Base-by-base conservation (phyloP, 53 echinoderm and acorn worm genomes). In the Luidia sarsii region DNA sequence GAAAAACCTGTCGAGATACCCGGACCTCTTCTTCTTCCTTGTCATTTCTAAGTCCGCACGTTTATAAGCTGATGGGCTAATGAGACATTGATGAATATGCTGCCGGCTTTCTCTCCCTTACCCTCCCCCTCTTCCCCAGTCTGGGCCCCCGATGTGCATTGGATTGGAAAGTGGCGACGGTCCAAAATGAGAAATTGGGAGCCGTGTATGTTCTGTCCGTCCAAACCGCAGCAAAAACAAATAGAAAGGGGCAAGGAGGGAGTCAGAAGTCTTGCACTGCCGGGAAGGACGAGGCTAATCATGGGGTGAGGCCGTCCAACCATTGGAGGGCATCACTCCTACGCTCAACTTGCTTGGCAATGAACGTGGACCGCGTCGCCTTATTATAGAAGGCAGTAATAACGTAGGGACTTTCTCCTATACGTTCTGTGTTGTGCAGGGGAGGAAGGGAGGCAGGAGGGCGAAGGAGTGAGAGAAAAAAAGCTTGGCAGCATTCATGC, bases 401-500 rank as follows among this genome's bases (percentile, higher is more conserved):
- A 45, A 41, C 4, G 4, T n/a, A 0, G 32, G 29, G 55, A 21
- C 33, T 34, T 61, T 31, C 33, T 33, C 11, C 18, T 43, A 4
- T 48, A 31, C 27, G 1, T 39, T 21, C 21, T 48, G 7, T 54
- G 52, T 24, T 45, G 6, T 11, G 74, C 16, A 20, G 57, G 16
- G n/a, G n/a, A n/a, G n/a, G n/a, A n/a, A n/a, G n/a, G n/a, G n/a
- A n/a, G n/a, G n/a, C n/a, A n/a, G n/a, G n/a, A n/a, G n/a, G n/a
- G n/a, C n/a, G n/a, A n/a, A n/a, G n/a, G n/a, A n/a, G n/a, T n/a
- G n/a, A n/a, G n/a, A n/a, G n/a, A n/a, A n/a, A n/a, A n/a, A n/a
- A 68, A 62, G 19, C 46, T 77, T 77, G 45, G 48, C 77, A 77
- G 60, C 46, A 61, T 77, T 77, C 77, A 60, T 28, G 57, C 77